phyloP scores from a whole-genome alignment of 64 coral and sea anemone species.

The Acropora yongei region DNA sequence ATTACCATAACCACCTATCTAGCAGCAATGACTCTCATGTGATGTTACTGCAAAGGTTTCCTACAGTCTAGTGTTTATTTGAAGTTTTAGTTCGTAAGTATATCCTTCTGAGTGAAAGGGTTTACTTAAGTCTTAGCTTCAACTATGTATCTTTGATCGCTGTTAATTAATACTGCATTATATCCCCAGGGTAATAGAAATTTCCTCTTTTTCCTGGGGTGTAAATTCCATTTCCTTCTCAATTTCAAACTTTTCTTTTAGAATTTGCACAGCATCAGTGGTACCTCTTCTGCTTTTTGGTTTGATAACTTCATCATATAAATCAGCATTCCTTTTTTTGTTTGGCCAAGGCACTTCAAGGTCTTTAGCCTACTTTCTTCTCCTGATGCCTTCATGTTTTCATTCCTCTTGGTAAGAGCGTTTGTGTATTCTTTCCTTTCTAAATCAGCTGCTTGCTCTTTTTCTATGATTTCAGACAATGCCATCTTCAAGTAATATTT shows the following conservation, averaged over 20 bases:
- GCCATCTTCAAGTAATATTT: not conserved
- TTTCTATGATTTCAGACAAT: constrained; percentile 61
- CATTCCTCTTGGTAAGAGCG: constrained; percentile 64
- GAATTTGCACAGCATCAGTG: constrained; percentile 47
- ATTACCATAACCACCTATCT: constrained; percentile 41
- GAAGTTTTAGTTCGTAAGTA: not conserved
- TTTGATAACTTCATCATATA: constrained; percentile 21
- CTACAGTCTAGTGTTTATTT: not conserved
- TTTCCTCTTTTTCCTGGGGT: constrained; percentile 46
- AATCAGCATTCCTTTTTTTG: constrained; percentile 62
- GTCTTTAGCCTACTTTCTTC: constrained; percentile 46
- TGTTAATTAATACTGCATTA: not conserved
- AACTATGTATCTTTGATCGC: constrained; percentile 12
- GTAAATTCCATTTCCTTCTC: constrained; percentile 6
- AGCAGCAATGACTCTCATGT: constrained; percentile 3
- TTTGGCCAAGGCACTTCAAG: constrained; percentile 57
- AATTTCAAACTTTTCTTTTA: constrained; percentile 38
- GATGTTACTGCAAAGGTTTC: not conserved
- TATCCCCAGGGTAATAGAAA: not conserved
- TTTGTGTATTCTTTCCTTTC: constrained; percentile 69
- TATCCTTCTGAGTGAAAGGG: not conserved
- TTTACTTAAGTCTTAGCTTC: not conserved
- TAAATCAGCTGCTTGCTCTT: constrained; percentile 59
- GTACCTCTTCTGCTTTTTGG: constrained; percentile 51
- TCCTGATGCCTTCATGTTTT: constrained; percentile 32